A percentile compares a stretch with the other conserved stretches of the same genome.
Evolutionary conservation across 2,113 vertebrate genomes (phyloP).

Genomic region (Protobothrops mucrosquamatus): DNA sequence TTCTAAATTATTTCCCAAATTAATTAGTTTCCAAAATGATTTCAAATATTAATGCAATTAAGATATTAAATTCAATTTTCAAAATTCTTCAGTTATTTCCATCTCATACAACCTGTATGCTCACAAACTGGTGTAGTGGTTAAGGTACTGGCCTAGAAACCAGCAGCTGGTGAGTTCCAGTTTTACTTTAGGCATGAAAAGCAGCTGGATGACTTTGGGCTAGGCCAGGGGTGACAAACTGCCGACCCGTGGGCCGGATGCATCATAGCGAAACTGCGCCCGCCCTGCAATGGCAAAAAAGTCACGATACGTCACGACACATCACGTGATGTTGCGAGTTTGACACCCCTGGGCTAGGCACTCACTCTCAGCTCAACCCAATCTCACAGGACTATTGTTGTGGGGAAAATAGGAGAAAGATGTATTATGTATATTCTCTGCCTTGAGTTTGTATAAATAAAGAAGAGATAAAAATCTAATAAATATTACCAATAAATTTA

Average conservation of each 20-base stretch:
- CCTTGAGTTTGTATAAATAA: background rate
- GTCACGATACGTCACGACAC: accelerated
- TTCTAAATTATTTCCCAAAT: background rate
- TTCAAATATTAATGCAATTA: background rate
- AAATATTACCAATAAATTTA: background rate
- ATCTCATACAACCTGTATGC: background rate
- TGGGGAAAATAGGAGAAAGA: background rate
- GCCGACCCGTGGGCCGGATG: no score
- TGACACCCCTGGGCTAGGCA: no score
- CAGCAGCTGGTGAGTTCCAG: no score
- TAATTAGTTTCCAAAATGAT: background rate
- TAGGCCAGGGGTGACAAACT: no score
- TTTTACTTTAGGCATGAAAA: no score
- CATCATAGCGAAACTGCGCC: no score
- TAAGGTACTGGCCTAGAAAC: no score
- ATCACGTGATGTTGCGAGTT: no score
- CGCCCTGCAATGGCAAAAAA: no score
- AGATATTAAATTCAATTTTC: background rate
- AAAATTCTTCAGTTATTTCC: background rate
- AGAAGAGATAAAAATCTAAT: background rate
- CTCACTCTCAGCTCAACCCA: background rate
- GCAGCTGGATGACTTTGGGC: no score
- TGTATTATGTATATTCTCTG: background rate
- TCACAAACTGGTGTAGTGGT: no score
- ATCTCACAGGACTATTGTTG: background rate